Conservation (phyloP, 1,140 invertebrate species). For the Adoxophyes honmai region DNA sequence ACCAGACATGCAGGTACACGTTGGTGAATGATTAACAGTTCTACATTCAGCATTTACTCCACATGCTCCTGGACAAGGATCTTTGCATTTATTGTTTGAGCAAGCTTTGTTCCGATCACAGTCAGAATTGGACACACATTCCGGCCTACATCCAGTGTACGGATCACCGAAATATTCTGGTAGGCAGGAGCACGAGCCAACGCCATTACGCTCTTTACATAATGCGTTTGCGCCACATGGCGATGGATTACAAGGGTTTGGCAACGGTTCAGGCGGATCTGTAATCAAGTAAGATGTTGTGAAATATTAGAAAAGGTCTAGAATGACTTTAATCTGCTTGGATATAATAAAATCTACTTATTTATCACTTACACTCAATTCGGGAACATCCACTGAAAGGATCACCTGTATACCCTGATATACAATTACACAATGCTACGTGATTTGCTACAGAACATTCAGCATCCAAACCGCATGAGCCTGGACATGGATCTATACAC, state of each 20-base stretch:
- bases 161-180: conserved; percentile 91
- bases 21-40: conserved; percentile 87
- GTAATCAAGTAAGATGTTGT: conserved; percentile 24
- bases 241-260: conserved; percentile 86
- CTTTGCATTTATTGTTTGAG: conserved; percentile 88
- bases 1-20: conserved; percentile 85
- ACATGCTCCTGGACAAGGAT: conserved; percentile 89
- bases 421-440: conserved; percentile 85
- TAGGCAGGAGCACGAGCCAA: conserved; percentile 88
- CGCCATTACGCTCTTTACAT: conserved; percentile 89
- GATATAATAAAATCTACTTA: not conserved
- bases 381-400: conserved; percentile 83
- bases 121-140: conserved; percentile 91
- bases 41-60: conserved; percentile 88
- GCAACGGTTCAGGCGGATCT: conserved; percentile 57
- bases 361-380: conserved; percentile 62
- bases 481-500: conserved; percentile 89
- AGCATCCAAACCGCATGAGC: conserved; percentile 85
- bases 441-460: conserved; percentile 86
- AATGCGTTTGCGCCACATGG: conserved; percentile 92
- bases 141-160: conserved; percentile 90
- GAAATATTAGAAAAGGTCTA: conserved; percentile 13
- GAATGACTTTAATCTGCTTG: not conserved
- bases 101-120: conserved; percentile 87
- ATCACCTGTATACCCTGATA: conserved; percentile 84